phyloP scores from a whole-genome alignment of 2,888 invertebrate genomes.

The Geotrupes spiniger region DNA sequence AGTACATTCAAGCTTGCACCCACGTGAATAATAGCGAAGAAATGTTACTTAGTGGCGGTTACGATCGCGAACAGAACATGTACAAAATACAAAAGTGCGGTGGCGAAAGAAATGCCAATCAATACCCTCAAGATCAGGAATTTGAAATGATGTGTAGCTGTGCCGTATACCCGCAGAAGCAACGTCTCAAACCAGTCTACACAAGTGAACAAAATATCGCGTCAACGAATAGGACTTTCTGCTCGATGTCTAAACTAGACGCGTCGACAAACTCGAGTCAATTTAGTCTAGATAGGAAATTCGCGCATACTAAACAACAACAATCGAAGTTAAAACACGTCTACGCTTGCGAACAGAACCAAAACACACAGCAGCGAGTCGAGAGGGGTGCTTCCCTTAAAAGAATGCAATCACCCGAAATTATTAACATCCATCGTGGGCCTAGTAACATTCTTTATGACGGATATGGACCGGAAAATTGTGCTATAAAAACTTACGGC shows the following conservation, averaged over 20 bases:
- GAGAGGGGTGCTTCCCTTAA: slow-evolving; percentile 28
- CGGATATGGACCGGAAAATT: slow-evolving; percentile 39
- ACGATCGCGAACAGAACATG: slow-evolving; percentile 26
- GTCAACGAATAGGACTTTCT: slow-evolving; percentile 36
- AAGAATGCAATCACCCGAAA: slow-evolving; percentile 46
- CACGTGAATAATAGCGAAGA: slow-evolving; percentile 40
- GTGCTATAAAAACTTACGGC: slow-evolving; percentile 38
- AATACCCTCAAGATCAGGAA: slow-evolving; percentile 32
- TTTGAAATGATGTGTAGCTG: slow-evolving; percentile 46
- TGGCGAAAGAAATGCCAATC: slow-evolving; percentile 40
- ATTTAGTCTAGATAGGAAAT: slow-evolving; percentile 52
- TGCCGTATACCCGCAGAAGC: slow-evolving; percentile 17
- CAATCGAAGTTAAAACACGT: slow-evolving; percentile 40
- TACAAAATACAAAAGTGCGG: slow-evolving; percentile 35
- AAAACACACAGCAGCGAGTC: slow-evolving; percentile 49
- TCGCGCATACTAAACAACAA: slow-evolving; percentile 25
- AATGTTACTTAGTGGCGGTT: slow-evolving; percentile 38
- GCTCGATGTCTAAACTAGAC: slow-evolving; percentile 42
- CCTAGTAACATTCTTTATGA: slow-evolving; percentile 40
- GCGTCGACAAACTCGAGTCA: slow-evolving; percentile 42
- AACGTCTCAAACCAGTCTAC: slow-evolving; percentile 23
- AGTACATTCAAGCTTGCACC: slow-evolving; percentile 23
- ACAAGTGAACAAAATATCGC: slow-evolving; percentile 40
- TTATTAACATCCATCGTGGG: slow-evolving; percentile 47
- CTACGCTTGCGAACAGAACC: slow-evolving; percentile 54